A percentile compares a stretch with the other conserved stretches of the same genome.
phyloP scores from a whole-genome alignment of 1,140 invertebrate genomes.

The Colletes gigas region DNA sequence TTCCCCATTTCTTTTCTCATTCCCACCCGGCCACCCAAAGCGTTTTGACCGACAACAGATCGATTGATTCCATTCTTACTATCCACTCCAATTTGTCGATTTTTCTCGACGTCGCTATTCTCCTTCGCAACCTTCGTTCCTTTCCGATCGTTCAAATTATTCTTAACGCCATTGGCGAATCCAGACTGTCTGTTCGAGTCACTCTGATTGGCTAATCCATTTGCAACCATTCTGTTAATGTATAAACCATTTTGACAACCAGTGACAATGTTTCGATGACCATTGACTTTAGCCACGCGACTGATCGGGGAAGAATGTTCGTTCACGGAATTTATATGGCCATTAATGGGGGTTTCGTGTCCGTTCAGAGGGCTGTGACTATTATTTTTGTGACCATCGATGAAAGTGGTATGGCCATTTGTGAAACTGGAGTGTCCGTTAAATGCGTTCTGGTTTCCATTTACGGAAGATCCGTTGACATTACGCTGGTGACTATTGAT shows the following conservation, averaged over 20 bases:
- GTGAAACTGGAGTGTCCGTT: slow-evolving; percentile 14
- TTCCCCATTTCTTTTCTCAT: slow-evolving; percentile 17
- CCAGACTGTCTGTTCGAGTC: neutral
- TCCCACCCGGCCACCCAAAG: neutral
- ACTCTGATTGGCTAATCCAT: neutral
- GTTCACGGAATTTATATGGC: slow-evolving; percentile 8
- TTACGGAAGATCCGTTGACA: slow-evolving; percentile 11
- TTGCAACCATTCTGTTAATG: slow-evolving; percentile 31
- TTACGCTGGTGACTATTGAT: neutral
- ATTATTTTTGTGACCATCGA: slow-evolving; percentile 27
- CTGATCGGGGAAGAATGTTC: slow-evolving; percentile 5
- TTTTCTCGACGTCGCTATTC: slow-evolving; percentile 41
- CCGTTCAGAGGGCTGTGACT: neutral
- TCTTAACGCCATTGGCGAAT: neutral
- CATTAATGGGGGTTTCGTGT: slow-evolving; percentile 20
- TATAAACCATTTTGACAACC: slow-evolving; percentile 22
- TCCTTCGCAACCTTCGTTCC: neutral
- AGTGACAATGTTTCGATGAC: slow-evolving; percentile 3
- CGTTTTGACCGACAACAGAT: slow-evolving; percentile 21
- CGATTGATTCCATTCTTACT: slow-evolving; percentile 24
- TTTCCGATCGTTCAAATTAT: neutral
- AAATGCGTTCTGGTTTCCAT: slow-evolving; percentile 14
- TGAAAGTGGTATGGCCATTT: slow-evolving; percentile 14
- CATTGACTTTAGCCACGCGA: neutral
- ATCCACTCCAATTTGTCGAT: neutral